Conservation (phyloP, 2,797 vertebrate genomes). For the Xenopus petersii region DNA sequence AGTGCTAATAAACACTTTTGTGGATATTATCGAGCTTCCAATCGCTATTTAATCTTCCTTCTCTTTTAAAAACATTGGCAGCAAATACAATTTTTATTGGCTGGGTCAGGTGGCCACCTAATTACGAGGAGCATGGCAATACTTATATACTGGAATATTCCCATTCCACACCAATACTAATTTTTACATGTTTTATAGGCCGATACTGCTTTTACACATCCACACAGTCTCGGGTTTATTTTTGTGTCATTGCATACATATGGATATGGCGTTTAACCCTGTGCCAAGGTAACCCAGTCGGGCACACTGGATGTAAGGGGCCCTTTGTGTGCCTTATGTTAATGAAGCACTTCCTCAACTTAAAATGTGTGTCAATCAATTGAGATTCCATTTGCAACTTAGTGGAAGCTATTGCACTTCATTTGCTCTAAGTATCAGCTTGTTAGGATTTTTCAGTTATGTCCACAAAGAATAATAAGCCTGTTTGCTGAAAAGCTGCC, state of each 20-base stretch:
- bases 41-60: too few species aligned
- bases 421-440: slow-evolving; percentile 43
- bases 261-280: slow-evolving; percentile 3
- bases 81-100: too few species aligned
- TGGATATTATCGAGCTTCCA: too few species aligned
- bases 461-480: slow-evolving; percentile 35
- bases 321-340: slow-evolving; percentile 29
- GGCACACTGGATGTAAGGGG: slow-evolving; percentile 7
- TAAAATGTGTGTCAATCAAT: slow-evolving; percentile 24
- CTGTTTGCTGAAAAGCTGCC: slow-evolving; percentile 43
- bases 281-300: slow-evolving; percentile 32
- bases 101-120: too few species aligned
- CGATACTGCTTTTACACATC: not conserved
- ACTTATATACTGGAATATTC: too few species aligned
- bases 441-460: slow-evolving; percentile 32
- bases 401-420: slow-evolving; percentile 33
- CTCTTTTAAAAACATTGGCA: too few species aligned
- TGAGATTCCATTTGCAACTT: slow-evolving; percentile 48
- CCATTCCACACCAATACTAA: too few species aligned
- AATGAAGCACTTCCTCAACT: slow-evolving; percentile 17
- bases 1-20: too few species aligned
- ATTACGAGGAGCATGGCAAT: too few species aligned
- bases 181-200: too few species aligned
- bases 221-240: not conserved
- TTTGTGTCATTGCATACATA: not conserved